Percentiles rank a stretch among this genome's conserved stretches.
phyloP scores from a whole-genome alignment of 2,797 vertebrate genomes.

The Emydoidea blandingii region DNA sequence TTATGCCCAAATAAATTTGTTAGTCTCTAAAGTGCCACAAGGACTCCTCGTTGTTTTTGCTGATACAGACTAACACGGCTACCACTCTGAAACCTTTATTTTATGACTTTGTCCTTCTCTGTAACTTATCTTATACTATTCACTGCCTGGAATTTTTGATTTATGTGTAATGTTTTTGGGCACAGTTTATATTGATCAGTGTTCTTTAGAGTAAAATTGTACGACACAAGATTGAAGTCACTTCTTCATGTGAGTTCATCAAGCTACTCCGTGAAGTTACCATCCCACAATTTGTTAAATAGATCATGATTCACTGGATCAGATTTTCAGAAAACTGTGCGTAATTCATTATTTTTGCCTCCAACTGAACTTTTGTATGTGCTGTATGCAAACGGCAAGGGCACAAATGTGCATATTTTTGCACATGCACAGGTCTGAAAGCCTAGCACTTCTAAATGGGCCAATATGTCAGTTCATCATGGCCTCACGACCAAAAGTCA shows the following conservation, averaged over 20 bases:
- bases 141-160: not conserved
- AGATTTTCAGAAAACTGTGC: not conserved
- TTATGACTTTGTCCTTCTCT: not conserved
- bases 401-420: rapidly evolving
- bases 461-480: not conserved
- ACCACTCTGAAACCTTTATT: not conserved
- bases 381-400: not conserved
- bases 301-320: not conserved
- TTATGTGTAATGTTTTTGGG: not conserved
- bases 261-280: not conserved
- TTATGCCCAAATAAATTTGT: too few species aligned
- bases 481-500: not conserved
- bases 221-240: not conserved
- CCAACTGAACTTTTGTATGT: not conserved
- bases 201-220: not conserved
- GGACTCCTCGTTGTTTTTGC: too few species aligned
- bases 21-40: too few species aligned
- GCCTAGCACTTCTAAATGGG: not conserved
- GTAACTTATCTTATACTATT: not conserved
- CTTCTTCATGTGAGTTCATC: not conserved
- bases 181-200: not conserved
- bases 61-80: too few species aligned
- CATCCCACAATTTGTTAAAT: not conserved
- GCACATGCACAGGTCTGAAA: not conserved
- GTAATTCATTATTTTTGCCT: not conserved